Evolutionary conservation across 2,113 vertebrate species (phyloP), one percentile per base, ranked within the genome.

Genomic region (Cebidichthys violaceus): DNA sequence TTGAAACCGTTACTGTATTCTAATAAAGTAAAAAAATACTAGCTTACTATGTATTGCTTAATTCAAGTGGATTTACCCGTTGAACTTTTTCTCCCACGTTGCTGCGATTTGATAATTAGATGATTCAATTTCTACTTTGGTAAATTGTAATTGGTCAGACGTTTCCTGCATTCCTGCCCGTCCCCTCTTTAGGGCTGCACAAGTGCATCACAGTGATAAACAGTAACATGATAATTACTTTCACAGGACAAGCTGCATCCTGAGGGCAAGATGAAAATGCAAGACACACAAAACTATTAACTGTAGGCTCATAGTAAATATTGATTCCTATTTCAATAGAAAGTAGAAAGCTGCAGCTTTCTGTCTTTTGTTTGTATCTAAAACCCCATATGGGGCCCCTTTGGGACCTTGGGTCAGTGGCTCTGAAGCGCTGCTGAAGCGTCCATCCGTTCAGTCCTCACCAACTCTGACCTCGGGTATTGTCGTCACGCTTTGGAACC

Each of bases 391-490:
- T 29, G 10, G 60, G 52, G 47, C 61, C 29, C 17, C 57, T 17
- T 31, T 15, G 18, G 18, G 18, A 60, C 29, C 27, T 31, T 31
- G 57, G 57, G 27, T 60, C 59, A 74, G 39, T 10, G 27, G 6
- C 50, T 57, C 4, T 14, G 68, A 47, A 45, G 62, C 6, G 3
- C 43, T 1, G 62, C 45, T 29, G 73, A 57, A 54, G 52, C 69
- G 1, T 60, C 69, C 75, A 41, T 70, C 73, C 73, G 11, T 69
- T 75, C 50, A 75, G 59, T 64, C 66, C 35, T 35, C 29, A 60
- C 35, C 27, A 6, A 22, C 33, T 50, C 29, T n/a, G 22, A 45
- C 61, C 78, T 73, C 60, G 41, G 20, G n/a, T 65, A 3, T 43
- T 24, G 43, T 54, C 31, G 69, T 72, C 69, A 80, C 47, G 37